Base-by-base conservation (phyloP, 2,797 vertebrate species). In the Oryzias dopingdopingensis region DNA sequence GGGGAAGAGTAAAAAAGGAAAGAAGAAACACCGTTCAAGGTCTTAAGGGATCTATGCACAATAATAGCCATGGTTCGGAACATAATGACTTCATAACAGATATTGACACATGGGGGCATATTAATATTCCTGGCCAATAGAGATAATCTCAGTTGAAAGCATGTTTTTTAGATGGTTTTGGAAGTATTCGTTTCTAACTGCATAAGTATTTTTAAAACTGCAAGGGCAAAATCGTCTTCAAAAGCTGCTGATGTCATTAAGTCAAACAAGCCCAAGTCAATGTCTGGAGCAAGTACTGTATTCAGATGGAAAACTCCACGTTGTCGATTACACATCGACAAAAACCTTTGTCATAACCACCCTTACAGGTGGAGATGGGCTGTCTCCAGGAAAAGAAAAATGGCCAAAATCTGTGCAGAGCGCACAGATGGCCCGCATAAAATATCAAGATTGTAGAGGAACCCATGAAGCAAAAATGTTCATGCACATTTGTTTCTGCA, bases 91-190 rank as follows among this genome's bases (percentile, higher is more conserved):
- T 37, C 32, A 37, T 37, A n/a, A n/a, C 17, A 44, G 15, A 22
- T 4, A 1, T 57, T 37, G 49, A 63, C 59, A 55, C 49, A 66
- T 24, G 15, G 12, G 44, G 32, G 16, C 64, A 18, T 44, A 29
- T 24, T 52, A 62, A 56, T 50, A 49, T 37, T 37, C 32, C 32
- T 22, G 42, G 51, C 42, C 49, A 1, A 5, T 42, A 47, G 50
- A 52, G 68, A 48, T 40, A 2, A 37, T 52, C 48, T 20, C 55
- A 67, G 62, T 52, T 56, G 52, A 70, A 49, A 53, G 61, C 23
- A 15, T 66, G 18, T 52, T 26, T 64, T 24, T 14, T 8, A 17
- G 17, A 8, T 1, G 8, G 7, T 17, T 12, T 26, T 26, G 12
- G 23, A 46, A 13, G 22, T 47, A 49, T 49, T 37, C 24, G 52